Evolutionary conservation across 2,888 invertebrate species (phyloP).

Genomic region (Cheilosia vernalis): DNA sequence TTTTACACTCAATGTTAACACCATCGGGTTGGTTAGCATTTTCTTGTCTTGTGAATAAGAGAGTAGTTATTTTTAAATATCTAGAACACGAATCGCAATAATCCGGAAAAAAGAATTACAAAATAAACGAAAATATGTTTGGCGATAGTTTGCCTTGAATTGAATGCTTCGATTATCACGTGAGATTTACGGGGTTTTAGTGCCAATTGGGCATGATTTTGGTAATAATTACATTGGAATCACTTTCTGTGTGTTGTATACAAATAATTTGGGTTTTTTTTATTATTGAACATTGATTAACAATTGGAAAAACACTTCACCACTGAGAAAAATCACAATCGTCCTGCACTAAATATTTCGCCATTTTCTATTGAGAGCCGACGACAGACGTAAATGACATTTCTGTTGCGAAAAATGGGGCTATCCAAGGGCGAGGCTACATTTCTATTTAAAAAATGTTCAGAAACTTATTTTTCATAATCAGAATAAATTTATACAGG

Average conservation of each 20-base stretch:
- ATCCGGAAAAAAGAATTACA: background rate
- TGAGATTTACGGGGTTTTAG: constrained; percentile 50
- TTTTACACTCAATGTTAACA: constrained; percentile 52
- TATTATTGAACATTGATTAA: constrained; percentile 14
- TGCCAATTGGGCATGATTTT: constrained; percentile 15
- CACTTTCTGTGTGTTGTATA: background rate
- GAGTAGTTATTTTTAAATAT: constrained; percentile 1
- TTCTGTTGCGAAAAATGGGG: constrained; percentile 16
- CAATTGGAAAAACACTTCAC: constrained; percentile 63
- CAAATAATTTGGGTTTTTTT: background rate
- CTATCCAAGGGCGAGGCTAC: constrained; percentile 1
- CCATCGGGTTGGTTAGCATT: constrained; percentile 43
- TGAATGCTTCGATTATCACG: constrained; percentile 57
- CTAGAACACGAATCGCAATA: background rate
- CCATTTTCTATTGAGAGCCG: constrained; percentile 67
- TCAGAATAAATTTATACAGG: too few relatives aligned
- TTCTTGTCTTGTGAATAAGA: constrained; percentile 21
- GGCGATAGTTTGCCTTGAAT: constrained; percentile 27
- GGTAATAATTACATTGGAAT: background rate
- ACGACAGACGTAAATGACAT: constrained; percentile 51
- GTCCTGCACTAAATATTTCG: constrained; percentile 52
- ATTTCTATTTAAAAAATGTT: background rate
- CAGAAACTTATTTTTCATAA: too few relatives aligned
- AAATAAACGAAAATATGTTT: constrained; percentile 17
- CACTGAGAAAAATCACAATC: constrained; percentile 38